Conservation (phyloP, 1,140 invertebrate species). For the Lepidostoma basale region DNA sequence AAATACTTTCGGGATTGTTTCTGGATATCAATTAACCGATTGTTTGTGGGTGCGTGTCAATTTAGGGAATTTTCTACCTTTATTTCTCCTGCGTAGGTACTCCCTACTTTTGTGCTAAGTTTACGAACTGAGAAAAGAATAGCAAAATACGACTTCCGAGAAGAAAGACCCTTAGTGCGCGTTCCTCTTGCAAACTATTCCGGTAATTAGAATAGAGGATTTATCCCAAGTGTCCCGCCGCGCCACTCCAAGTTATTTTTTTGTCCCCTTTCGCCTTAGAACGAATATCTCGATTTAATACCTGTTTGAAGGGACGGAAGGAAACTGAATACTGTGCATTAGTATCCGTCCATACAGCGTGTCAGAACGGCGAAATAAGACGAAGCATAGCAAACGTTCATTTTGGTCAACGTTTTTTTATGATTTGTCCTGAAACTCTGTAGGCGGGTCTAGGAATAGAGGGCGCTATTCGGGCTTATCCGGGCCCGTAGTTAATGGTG, state of each 20-base stretch:
- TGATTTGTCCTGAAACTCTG: no score
- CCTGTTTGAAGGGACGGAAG: constrained; percentile 23
- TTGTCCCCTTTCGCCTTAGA: neutral
- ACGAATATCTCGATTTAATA: constrained; percentile 14
- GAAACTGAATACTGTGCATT: neutral
- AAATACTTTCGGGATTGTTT: neutral
- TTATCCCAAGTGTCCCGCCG: neutral
- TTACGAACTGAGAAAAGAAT: neutral
- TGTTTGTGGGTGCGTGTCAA: constrained; percentile 1
- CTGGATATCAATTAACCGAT: neutral
- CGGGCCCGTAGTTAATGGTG: neutral
- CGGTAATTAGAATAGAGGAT: neutral
- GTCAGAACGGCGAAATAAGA: no score
- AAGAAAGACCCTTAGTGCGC: neutral
- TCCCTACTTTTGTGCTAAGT: constrained; percentile 1
- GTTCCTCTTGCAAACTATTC: neutral
- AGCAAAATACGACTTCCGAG: neutral
- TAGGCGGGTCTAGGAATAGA: no score
- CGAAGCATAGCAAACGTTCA: no score
- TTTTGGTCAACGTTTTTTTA: no score
- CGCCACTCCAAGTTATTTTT: neutral
- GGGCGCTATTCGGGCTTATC: no score
- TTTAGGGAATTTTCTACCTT: neutral
- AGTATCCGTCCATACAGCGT: neutral
- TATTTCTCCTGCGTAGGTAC: neutral